A percentile compares a stretch with the other conserved stretches of the same genome.
Conservation (phyloP, 1,140 invertebrate genomes). For the Meloidogyne exigua region DNA sequence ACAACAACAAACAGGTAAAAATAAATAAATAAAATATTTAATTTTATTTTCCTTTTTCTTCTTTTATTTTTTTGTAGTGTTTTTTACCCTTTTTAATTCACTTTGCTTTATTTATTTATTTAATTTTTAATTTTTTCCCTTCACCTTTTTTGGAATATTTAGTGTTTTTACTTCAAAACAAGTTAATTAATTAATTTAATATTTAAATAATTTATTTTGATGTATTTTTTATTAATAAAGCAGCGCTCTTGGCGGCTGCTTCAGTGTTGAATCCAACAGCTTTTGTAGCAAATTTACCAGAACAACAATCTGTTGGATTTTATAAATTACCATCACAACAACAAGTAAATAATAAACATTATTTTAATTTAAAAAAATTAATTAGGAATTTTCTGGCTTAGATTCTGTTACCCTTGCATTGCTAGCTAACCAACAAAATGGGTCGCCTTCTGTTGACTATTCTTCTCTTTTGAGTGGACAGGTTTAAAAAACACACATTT, state of each 20-base stretch:
- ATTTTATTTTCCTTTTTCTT: neutral
- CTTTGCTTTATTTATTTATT: neutral
- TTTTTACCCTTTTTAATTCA: neutral
- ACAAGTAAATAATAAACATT: neutral
- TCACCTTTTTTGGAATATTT: neutral
- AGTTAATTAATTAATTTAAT: neutral
- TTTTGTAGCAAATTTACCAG: neutral
- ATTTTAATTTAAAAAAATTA: neutral
- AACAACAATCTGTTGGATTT: neutral
- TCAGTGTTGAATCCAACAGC: neutral
- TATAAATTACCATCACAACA: neutral
- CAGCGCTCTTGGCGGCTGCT: neutral
- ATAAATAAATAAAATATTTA: neutral
- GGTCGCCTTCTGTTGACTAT: neutral
- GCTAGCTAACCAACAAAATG: conserved; percentile 11
- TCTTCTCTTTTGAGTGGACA: neutral
- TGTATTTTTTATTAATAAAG: neutral
- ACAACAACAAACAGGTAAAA: conserved; percentile 2
- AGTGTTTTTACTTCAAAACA: neutral
- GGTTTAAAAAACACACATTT: neutral
- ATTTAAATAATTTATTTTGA: neutral
- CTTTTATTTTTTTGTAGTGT: neutral
- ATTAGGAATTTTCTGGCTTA: conserved; percentile 7
- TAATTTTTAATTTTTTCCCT: neutral
- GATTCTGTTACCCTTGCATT: conserved; percentile 10